Percentiles rank a stretch among this genome's conserved stretches.
These are phyloP conservation scores for Lagorchestes hirsutus DNA, from an alignment of 2,797 vertebrate genomes.

Conservation along the genomic window DNA sequence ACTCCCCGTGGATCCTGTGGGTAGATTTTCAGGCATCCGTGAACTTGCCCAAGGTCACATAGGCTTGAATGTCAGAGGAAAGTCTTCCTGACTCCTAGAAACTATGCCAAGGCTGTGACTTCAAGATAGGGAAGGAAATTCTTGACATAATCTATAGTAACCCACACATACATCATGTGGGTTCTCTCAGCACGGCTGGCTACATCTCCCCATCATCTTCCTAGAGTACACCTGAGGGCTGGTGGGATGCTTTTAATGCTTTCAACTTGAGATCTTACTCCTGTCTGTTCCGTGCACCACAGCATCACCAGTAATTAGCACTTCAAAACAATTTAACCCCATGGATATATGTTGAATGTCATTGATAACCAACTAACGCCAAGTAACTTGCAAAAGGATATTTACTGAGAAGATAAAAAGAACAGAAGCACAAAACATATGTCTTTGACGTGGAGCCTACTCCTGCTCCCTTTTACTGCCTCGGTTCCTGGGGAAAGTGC, in stretches of 20 bases:
- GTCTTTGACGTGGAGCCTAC: fast-evolving
- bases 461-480: neutral
- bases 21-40: neutral
- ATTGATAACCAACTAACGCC: neutral
- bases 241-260: neutral
- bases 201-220: neutral
- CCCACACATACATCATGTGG: neutral
- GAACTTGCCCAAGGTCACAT: neutral
- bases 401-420: neutral
- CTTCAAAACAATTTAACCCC: neutral
- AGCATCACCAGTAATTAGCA: neutral
- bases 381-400: neutral
- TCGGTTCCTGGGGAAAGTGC: neutral
- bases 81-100: neutral
- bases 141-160: neutral
- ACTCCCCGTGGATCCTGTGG: neutral
- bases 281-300: neutral
- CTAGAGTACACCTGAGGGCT: neutral
- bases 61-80: neutral
- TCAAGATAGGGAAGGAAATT: neutral
- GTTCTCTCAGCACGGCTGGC: neutral
- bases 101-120: neutral
- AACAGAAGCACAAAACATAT: neutral
- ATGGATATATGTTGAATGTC: neutral
- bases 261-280: neutral